Conservation (phyloP, 2,113 vertebrate species). For the Engystomops pustulosus region DNA sequence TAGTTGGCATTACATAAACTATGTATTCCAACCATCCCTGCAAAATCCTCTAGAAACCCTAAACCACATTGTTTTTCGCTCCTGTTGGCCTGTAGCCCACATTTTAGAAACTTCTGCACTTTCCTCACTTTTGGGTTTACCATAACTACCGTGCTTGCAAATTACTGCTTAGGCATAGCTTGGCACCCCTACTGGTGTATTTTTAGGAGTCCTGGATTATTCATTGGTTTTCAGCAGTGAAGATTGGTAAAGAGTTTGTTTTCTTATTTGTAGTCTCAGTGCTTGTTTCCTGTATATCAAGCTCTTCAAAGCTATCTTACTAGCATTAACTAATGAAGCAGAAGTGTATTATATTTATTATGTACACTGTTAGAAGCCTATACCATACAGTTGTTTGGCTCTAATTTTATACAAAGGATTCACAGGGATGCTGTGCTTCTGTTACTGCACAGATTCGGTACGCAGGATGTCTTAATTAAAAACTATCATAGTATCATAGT, state of each 20-base stretch:
- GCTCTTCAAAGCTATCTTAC: background rate
- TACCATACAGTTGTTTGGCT: too few relatives aligned
- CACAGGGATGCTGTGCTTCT: too few relatives aligned
- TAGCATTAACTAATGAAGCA: background rate
- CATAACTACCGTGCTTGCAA: slow-evolving; percentile 41
- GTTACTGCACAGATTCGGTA: too few relatives aligned
- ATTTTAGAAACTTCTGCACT: slow-evolving; percentile 52
- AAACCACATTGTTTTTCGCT: slow-evolving; percentile 53
- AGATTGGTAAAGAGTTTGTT: background rate
- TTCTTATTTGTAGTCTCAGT: background rate
- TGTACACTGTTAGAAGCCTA: too few relatives aligned
- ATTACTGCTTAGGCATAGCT: slow-evolving; percentile 47
- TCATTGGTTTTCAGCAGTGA: slow-evolving; percentile 38
- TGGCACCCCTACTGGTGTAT: slow-evolving; percentile 37
- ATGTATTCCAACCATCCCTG: slow-evolving; percentile 13
- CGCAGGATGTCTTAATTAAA: too few relatives aligned
- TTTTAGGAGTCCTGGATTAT: slow-evolving; percentile 35
- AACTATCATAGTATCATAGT: too few relatives aligned
- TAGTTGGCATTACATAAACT: slow-evolving; percentile 6
- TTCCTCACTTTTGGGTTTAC: slow-evolving; percentile 47
- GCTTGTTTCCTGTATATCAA: background rate
- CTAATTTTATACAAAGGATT: too few relatives aligned
- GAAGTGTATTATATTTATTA: background rate
- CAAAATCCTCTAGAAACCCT: slow-evolving; percentile 6
- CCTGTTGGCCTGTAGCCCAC: slow-evolving; percentile 30